Evolutionary conservation across 2,888 invertebrate genomes (phyloP).

Genomic region (Hypercompe scribonia): DNA sequence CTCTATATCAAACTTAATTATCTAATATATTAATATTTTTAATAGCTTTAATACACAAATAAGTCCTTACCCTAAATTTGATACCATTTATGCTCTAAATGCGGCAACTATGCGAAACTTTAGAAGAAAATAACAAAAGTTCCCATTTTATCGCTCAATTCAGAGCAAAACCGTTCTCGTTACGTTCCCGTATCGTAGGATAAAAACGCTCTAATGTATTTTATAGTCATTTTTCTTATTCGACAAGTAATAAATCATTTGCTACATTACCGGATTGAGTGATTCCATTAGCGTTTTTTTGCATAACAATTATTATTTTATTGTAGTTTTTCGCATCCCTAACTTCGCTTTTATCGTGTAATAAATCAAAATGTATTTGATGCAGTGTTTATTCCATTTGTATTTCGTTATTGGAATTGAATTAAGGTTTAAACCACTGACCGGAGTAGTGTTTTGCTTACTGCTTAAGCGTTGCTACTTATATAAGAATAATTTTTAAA

Average conservation of each 20-base stretch:
- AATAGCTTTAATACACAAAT: no score
- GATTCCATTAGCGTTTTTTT: constrained; percentile 82
- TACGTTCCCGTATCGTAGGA: constrained; percentile 55
- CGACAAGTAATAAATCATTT: constrained; percentile 81
- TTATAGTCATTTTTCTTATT: constrained; percentile 84
- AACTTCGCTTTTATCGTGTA: constrained; percentile 44
- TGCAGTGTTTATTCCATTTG: constrained; percentile 40
- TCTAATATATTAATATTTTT: no score
- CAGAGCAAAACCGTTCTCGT: constrained; percentile 7
- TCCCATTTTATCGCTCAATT: neutral
- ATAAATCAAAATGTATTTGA: constrained; percentile 48
- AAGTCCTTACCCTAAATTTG: neutral
- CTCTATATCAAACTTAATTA: no score
- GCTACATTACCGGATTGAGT: constrained; percentile 84
- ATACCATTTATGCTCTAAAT: neutral
- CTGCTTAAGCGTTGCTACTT: no score
- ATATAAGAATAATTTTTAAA: no score
- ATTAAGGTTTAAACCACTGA: neutral
- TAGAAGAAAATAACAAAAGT: neutral
- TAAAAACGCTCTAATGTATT: constrained; percentile 65
- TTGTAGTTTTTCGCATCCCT: constrained; percentile 46
- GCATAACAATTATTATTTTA: constrained; percentile 76
- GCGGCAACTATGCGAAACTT: no score
- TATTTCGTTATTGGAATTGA: constrained; percentile 27
- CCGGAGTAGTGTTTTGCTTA: neutral